Evolutionary conservation across 2,113 vertebrate genomes (phyloP), one percentile per base, ranked within the genome.

Genomic region (Blennius ocellaris): DNA sequence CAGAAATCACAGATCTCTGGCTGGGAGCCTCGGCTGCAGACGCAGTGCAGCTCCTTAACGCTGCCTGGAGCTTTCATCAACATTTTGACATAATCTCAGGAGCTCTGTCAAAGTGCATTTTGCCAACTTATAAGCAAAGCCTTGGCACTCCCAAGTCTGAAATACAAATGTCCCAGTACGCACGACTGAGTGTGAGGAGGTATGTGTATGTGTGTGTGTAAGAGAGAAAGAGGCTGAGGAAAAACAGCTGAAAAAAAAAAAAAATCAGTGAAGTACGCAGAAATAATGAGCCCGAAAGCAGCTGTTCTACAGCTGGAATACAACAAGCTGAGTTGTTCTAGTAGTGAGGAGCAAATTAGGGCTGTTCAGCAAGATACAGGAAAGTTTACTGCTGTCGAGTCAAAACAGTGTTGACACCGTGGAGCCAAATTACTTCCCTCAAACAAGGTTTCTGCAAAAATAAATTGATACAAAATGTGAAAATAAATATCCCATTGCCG

Each of bases 301-400:
- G 82, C 85, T 92, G 86, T 57, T 81, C 64, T 53, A 53, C 80
- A 87, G 82, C 86, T 84, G 84, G 43, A 76, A 76, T 39, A n/a
- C 37, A 76, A 81, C 78, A 82, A 63, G 45, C 48, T 6, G 41
- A 12, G 44, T 39, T 80, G 65, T 69, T 81, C 66, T 72, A 70
- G 63, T 39, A 69, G 54, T 75, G 36, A 76, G 76, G 86, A 81
- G 74, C 53, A 70, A 87, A 85, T 84, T 17, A 74, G 60, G 38
- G 51, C 61, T 59, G n/a, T 55, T 69, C 51, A 83, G 82, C 68
- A 76, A 21, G 52, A 53, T 71, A 43, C 30, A 2, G 48, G 70
- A 77, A 84, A 66, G 55, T n/a, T 45, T 21, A 47, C n/a, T 38
- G 49, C 56, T 30, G 63, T 71, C 51, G 11, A 8, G 17, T 69